Base-by-base conservation (phyloP, 2,113 vertebrate species). In the Tetraodon nigroviridis region DNA sequence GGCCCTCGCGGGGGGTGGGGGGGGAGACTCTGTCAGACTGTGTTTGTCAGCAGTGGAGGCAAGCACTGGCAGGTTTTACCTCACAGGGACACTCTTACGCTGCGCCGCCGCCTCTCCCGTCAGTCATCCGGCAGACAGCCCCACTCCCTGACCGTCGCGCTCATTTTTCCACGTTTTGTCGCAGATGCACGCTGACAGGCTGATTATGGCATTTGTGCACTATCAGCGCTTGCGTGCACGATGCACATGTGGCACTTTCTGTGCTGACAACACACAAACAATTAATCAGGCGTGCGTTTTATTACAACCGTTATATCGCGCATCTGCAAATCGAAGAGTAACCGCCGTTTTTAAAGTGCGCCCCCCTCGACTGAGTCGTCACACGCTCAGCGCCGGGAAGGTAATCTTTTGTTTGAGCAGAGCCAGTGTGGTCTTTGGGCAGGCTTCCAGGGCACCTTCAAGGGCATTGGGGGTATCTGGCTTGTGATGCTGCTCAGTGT, bases 1-100 rank as follows among this genome's bases (percentile, higher is more conserved):
- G 27, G 61, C 54, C 75, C 61, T 55, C 65, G 40, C 55, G 4
- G 20, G 32, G 12, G 48, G 32, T 4, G 48, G 67, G 66, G 66
- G 83, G 76, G 69, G 83, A 71, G 77, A 59, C 69, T 75, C 55
- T 89, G 86, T 89, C 88, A 86, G 50, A 63, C 83, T 76, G 68
- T 68, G 78, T 90, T 89, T 87, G 86, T 89, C 84, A 86, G 77
- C 64, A 72, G 59, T 6, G 16, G 51, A 65, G 57, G 67, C 72
- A 48, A 67, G 68, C 58, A 48, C 8, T 61, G 63, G 71, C 44
- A 53, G 76, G 64, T 73, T 77, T 49, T 76, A 70, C 78, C 83
- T 83, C 63, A 65, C 57, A 61, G 82, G 80, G 76, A 78, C 80
- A 72, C 17, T 61, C 69, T 86, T 77, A 79, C 84, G 83, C 82